Evolutionary conservation across 2,888 invertebrate species (phyloP).

Genomic region (Agriotes lineatus): DNA sequence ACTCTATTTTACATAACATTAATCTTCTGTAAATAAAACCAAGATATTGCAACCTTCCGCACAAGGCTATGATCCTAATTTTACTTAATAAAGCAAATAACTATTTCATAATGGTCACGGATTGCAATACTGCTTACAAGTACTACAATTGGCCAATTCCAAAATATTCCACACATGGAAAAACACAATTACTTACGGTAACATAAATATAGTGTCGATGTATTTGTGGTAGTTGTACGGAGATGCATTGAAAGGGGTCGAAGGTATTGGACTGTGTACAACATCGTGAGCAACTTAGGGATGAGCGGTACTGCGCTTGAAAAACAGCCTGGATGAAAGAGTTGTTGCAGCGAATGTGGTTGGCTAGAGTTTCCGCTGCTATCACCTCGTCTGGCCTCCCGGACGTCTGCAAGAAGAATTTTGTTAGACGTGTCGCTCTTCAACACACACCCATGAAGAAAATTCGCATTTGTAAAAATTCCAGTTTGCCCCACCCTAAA

Average conservation of each 20-base stretch:
- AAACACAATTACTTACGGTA: constrained; percentile 70
- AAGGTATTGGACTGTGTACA: constrained; percentile 95
- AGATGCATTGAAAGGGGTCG: constrained; percentile 97
- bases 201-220: constrained; percentile 87
- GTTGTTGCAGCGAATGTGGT: constrained; percentile 92
- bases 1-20: neutral
- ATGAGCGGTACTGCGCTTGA: constrained; percentile 95
- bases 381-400: constrained; percentile 92
- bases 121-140: too few relatives aligned
- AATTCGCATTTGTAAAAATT: too few relatives aligned
- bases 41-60: too few relatives aligned
- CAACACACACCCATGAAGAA: too few relatives aligned
- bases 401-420: constrained; percentile 69
- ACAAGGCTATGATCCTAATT: too few relatives aligned
- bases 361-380: constrained; percentile 91
- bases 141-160: too few relatives aligned
- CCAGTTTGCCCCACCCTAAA: too few relatives aligned
- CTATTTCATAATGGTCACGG: too few relatives aligned
- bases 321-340: constrained; percentile 96
- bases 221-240: constrained; percentile 91
- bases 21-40: too few relatives aligned
- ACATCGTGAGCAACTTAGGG: constrained; percentile 94
- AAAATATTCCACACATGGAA: neutral
- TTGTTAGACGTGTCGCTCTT: too few relatives aligned
- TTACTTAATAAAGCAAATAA: too few relatives aligned